A percentile compares a stretch with the other conserved stretches of the same genome.
phyloP scores from a whole-genome alignment of 2,888 invertebrate genomes.

The Heliothis peltigera region DNA sequence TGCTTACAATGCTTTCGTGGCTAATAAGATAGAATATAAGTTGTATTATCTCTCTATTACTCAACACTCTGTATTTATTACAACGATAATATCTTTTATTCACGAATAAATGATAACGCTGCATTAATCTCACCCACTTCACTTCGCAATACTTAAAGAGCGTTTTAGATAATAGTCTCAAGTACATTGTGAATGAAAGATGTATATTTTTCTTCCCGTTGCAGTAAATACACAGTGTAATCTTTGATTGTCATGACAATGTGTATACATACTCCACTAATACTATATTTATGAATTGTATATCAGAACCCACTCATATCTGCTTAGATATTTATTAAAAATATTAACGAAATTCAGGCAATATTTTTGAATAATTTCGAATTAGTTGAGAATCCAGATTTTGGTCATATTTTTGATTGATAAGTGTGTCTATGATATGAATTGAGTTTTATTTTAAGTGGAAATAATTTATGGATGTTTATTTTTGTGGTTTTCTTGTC shows the following conservation, averaged over 20 bases:
- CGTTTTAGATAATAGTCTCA: slow-evolving; percentile 17
- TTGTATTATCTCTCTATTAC: slow-evolving; percentile 76
- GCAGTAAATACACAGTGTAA: slow-evolving; percentile 66
- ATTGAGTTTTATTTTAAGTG: slow-evolving; percentile 27
- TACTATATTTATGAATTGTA: slow-evolving; percentile 69
- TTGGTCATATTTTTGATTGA: slow-evolving; percentile 39
- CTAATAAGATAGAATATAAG: slow-evolving; percentile 83
- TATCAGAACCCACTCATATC: slow-evolving; percentile 84
- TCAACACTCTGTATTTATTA: slow-evolving; percentile 44
- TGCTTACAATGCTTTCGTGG: slow-evolving; percentile 86
- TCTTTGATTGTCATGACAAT: slow-evolving; percentile 76
- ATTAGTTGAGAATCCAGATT: slow-evolving; percentile 9
- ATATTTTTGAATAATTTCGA: slow-evolving; percentile 19
- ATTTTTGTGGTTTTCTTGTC: slow-evolving; percentile 32
- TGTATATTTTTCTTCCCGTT: slow-evolving; percentile 13
- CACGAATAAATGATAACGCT: slow-evolving; percentile 13
- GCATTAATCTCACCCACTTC: slow-evolving; percentile 1
- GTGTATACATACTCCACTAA: slow-evolving; percentile 80
- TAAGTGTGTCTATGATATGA: slow-evolving; percentile 4
- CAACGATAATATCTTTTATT: slow-evolving; percentile 15
- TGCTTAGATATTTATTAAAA: slow-evolving; percentile 80
- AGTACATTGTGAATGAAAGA: slow-evolving; percentile 27
- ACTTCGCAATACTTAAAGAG: not conserved
- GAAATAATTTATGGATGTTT: slow-evolving; percentile 10
- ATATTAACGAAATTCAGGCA: slow-evolving; percentile 30